Evolutionary conservation across 1,140 invertebrate genomes (phyloP), one percentile per base, ranked within the genome.

Genomic region (Heliconius hermathena): DNA sequence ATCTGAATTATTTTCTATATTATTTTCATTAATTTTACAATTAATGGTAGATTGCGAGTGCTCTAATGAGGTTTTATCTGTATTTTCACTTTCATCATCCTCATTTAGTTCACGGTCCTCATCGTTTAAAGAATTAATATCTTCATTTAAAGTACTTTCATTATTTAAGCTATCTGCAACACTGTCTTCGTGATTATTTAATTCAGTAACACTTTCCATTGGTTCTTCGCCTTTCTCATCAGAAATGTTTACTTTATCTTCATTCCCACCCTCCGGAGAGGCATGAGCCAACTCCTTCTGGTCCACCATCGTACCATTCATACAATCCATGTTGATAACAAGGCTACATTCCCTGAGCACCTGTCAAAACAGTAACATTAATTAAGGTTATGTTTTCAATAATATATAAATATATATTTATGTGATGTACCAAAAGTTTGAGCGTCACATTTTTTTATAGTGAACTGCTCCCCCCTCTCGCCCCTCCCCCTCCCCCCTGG

Each of bases 381-480:
- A 85, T 80, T 84, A 83, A 88, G 88, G 88, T 90, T 89, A 89
- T 85, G 84, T 85, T 86, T 86, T 79, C 82, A 87, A 84, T 77
- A 52, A 52, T 52, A 52, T 6, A 20, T 52, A 52, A 18, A 46
- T 52, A 4, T 52, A 52, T 52, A 52, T 52, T 46, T 29, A 79
- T 82, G 82, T 80, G 66, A 83, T 82, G 66, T 78, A 87, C 83
- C 76, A 87, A 91, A 81, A 87, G 81, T 87, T 75, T 86, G 83
- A 90, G 86, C 88, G 85, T 88, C 87, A 88, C 75, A 91, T 89
- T 91, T 93, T 87, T 93, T 89, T 91, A 85, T 90, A 90, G 85
- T 85, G 83, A 87, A 85, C 36, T 80, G 82, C 82, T 72, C 11
- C 81, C 84, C 86, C 88, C 89, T 87, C 84, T 86, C 87, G 82